Evolutionary conservation across 1,140 invertebrate species (phyloP), one percentile per base, ranked within the genome.

Genomic region (Pseudomyrmex concolor): DNA sequence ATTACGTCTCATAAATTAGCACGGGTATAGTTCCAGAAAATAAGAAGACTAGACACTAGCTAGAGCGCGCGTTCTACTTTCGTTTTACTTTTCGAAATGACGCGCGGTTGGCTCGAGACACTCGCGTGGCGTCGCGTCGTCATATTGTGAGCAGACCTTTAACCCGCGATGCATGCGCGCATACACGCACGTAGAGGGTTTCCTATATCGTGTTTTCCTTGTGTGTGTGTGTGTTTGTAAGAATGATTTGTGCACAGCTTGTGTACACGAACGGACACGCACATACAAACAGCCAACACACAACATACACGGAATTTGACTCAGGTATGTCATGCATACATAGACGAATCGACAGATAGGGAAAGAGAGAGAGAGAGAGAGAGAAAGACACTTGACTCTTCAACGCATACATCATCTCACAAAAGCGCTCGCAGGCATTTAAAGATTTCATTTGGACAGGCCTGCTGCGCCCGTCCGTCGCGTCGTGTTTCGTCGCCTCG

Each of bases 351-450:
- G 71, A 71, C 81, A 80, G 73, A 84, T 85, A 84, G 86, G 77
- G 3, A 34, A 34, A 34, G 5, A 34, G 34, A 34, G 34, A 34
- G 25, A 34, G 25, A 34, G 25, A 34, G 34, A 34, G 34, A 34
- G 34, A 34, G 34, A 34, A 7, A 34, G 63, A 88, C 86, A 89
- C 89, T 90, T 89, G 89, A 90, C 77, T 90, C 89, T 84, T 85
- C 88, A 76, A 80, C 88, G 59, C 51, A 70, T 34, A 7, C 84
- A 89, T 88, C 88, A 82, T 66, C 82, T 84, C 88, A 68, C 88
- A 84, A 86, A 90, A 85, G 83, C 82, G 83, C 83, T 77, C 76
- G 25, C 15, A 82, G 83, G 50, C 83, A 84, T 87, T 88, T 87
- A 88, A 87, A 80, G 66, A 80, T 80, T 70, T 70, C 66, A 70